Evolutionary conservation across 2,888 invertebrate species (phyloP), one percentile per base, ranked within the genome.

Genomic region (Drosophila imparisetae): DNA sequence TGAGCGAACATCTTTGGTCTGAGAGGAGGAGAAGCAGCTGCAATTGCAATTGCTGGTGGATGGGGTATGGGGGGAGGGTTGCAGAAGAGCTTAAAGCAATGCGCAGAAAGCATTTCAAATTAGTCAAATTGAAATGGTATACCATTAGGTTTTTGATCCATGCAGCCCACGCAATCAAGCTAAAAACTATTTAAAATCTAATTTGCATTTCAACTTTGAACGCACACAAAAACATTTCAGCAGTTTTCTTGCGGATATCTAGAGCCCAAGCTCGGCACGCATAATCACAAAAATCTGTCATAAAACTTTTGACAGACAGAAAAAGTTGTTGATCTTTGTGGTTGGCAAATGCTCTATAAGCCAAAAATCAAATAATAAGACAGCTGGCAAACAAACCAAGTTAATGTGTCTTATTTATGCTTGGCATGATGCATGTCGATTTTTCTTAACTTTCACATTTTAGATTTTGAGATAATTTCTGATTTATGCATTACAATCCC

Each of bases 101-200:
- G 67, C 36, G 27, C 38, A 53, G 57, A 61, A 40, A 65, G 55
- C 64, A 64, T 75, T 76, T 71, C 71, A 73, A 85, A 89, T 89
- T 84, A 79, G 75, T 57, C 60, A 89, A 89, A 89, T 84, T 85
- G 82, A 79, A 85, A 76, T 82, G 72, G 60, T 69, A 70, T 72
- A 8, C 42, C 50, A 78, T 78, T 79, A 76, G 86, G 80, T 69
- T 66, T 76, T 80, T 86, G 86, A 88, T 72, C 71, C 60, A 34
- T 34, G 49, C 59, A 34, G 30, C 42, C 40, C 45, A 66, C 48
- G 71, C 86, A 83, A 83, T 75, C 87, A 77, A 61, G 74, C 72
- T 72, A 68, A 66, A 87, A 86, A 89, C 90, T 87, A 85, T 85
- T 85, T 80, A 79, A 89, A 85, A 84, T 85, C 90, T 85, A 84